Evolutionary conservation across 2,113 vertebrate species (phyloP).

Genomic region (Pampusana beccarii): DNA sequence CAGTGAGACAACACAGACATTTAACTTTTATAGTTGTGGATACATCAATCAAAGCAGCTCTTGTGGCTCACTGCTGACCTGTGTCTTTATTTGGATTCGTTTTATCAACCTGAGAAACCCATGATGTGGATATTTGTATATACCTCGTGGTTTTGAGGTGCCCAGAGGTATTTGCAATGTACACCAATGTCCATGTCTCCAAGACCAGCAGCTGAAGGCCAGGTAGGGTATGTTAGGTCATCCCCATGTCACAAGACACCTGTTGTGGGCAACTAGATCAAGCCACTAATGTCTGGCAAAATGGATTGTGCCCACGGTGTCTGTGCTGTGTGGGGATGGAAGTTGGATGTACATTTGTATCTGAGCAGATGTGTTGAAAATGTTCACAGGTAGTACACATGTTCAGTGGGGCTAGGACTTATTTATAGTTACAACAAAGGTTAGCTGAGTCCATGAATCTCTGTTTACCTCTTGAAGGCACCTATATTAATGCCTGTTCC

Average conservation of each 20-base stretch:
- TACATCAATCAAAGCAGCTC: not conserved
- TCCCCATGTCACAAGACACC: not conserved
- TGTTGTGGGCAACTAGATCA: not conserved
- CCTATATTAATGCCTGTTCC: not conserved
- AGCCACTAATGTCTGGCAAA: not conserved
- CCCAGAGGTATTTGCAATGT: not conserved
- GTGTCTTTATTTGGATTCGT: not conserved
- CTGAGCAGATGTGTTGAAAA: not conserved
- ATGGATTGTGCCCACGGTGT: fast-evolving
- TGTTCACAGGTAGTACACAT: not conserved
- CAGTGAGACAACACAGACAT: fast-evolving
- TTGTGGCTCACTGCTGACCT: not conserved
- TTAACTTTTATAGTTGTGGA: not conserved
- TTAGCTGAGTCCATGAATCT: not conserved
- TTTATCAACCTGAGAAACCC: not conserved
- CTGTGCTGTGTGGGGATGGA: not conserved
- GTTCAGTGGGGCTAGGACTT: not conserved
- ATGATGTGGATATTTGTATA: not conserved
- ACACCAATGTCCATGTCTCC: not conserved
- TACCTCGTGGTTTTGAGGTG: not conserved
- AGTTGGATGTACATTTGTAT: not conserved
- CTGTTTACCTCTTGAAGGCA: not conserved
- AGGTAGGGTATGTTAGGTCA: not conserved
- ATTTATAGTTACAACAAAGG: not conserved
- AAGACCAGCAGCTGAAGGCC: not conserved